phyloP scores from a whole-genome alignment of 2,113 vertebrate genomes.

The Osmerus mordax region DNA sequence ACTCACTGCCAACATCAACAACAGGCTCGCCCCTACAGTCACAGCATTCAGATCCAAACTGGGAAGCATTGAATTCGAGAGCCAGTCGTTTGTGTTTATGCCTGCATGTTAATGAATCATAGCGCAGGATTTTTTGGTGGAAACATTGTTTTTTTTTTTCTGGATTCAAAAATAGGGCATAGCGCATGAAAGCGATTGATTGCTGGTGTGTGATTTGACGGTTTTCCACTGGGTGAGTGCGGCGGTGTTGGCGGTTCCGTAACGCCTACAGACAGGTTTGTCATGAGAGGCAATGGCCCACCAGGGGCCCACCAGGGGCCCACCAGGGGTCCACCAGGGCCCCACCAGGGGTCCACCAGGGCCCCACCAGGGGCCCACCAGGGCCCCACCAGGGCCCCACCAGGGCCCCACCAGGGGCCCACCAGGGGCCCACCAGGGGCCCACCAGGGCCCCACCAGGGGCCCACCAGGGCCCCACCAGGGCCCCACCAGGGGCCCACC shows the following conservation, averaged over 20 bases:
- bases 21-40: too few relatives aligned
- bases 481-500: constrained; percentile 48
- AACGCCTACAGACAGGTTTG: constrained; percentile 69
- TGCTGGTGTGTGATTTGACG: constrained; percentile 48
- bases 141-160: too few relatives aligned
- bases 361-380: constrained; percentile 47
- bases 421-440: constrained; percentile 45
- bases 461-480: constrained; percentile 49
- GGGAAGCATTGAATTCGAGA: too few relatives aligned
- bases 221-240: constrained; percentile 38
- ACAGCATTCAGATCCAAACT: too few relatives aligned
- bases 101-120: too few relatives aligned
- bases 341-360: constrained; percentile 62
- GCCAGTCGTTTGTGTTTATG: too few relatives aligned
- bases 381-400: constrained; percentile 51
- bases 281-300: constrained; percentile 70
- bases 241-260: constrained; percentile 65
- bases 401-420: constrained; percentile 60
- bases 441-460: constrained; percentile 61
- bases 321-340: constrained; percentile 44
- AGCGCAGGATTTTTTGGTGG: too few relatives aligned
- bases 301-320: constrained; percentile 55
- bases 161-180: too few relatives aligned
- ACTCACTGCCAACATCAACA: too few relatives aligned
- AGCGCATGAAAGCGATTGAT: too few relatives aligned